phyloP scores from a whole-genome alignment of 2,113 vertebrate genomes.

The Chloroceryle aenea region DNA sequence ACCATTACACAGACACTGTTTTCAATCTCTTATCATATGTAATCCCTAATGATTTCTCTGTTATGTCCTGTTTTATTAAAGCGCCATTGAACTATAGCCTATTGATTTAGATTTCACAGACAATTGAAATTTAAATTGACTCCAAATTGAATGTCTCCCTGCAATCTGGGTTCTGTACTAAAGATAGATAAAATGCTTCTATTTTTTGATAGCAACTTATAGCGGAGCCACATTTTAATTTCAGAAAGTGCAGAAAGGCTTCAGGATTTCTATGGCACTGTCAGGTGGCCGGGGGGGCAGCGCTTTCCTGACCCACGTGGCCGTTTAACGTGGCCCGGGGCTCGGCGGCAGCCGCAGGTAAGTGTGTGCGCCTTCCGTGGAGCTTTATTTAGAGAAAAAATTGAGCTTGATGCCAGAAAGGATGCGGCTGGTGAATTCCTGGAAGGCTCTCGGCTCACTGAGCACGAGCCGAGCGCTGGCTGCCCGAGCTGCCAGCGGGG shows the following conservation, averaged over 20 bases:
- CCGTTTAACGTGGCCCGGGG: rapidly evolving
- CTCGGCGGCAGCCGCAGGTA: neutral
- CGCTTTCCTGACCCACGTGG: neutral
- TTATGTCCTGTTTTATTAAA: constrained; percentile 86
- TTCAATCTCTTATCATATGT: constrained; percentile 77
- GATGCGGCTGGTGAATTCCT: neutral
- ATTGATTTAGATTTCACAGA: constrained; percentile 88
- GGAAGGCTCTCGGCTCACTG: neutral
- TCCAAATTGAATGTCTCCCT: constrained; percentile 84
- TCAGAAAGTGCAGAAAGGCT: neutral
- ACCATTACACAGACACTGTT: constrained; percentile 56
- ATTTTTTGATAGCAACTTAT: constrained; percentile 78
- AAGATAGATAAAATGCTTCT: constrained; percentile 81
- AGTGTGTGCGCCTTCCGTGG: rapidly evolving
- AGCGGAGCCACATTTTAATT: constrained; percentile 72
- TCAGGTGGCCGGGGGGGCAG: neutral
- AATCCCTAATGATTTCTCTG: constrained; percentile 81
- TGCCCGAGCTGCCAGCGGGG: neutral
- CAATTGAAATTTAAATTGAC: constrained; percentile 87
- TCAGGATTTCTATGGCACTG: constrained; percentile 32
- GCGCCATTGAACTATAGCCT: constrained; percentile 84
- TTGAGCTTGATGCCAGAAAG: neutral
- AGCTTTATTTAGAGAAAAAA: neutral
- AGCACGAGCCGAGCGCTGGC: neutral
- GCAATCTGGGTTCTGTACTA: constrained; percentile 78